Base-by-base conservation (phyloP, 2,113 vertebrate genomes). In the Stegastes partitus region DNA sequence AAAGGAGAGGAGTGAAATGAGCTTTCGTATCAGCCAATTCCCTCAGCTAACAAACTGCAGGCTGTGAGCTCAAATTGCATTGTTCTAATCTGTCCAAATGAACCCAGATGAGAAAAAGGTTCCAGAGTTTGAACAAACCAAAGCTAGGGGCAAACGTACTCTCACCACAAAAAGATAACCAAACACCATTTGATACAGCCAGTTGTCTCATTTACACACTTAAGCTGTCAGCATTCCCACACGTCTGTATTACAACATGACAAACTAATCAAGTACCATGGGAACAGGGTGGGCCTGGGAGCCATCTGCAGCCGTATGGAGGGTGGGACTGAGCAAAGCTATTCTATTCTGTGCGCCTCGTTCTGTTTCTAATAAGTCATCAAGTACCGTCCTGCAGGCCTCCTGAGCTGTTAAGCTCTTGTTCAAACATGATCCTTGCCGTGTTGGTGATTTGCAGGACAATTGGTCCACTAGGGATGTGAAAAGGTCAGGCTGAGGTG, bases 381-480 rank as follows among this genome's bases (percentile, higher is more conserved):
- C 74, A 86, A 89, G 88, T 83, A 62, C 69, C 64, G 1, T 86
- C 86, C 81, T 81, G 84, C 76, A 51, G 78, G 74, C 75, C 72
- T 70, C 54, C 84, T 91, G 85, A 93, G 89, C 89, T 82, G 28
- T 39, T 92, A 91, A 94, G 91, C 92, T 83, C 81, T 90, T 93
- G 82, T 82, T 90, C 93, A 95, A 92, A 95, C 94, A 93, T 93
- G 93, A 94, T 95, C 90, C 87, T 87, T 91, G 94, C 93, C 91
- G 89, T 94, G 91, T 93, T 91, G 39, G 93, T 95, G 94, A 96
- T 97, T 96, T 96, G 94, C 93, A 95, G 95, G 95, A 97, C 96
- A 97, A 96, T 96, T 89, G 95, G 89, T 76, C 87, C 91, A 91
- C 91, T 92, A 93, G 95, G 92, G 93, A 96, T 93, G 93, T 88